Conservation (phyloP, 2,797 vertebrate species). For the Pelochelys cantorii region DNA sequence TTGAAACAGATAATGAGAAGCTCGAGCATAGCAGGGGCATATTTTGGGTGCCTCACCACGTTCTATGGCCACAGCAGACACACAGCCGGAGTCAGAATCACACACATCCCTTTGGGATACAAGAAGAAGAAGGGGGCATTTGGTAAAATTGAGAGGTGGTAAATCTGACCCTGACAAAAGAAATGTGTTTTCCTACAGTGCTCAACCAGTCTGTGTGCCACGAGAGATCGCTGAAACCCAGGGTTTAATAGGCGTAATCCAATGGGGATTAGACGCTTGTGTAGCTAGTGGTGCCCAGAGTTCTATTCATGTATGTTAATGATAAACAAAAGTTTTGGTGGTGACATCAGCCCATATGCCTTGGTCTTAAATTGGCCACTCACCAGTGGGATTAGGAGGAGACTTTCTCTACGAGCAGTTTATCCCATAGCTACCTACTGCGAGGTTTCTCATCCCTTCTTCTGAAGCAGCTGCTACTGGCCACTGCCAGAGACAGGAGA, state of each 20-base stretch:
- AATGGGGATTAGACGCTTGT: not conserved
- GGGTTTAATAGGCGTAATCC: rapidly evolving
- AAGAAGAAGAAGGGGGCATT: not conserved
- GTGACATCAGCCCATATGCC: not conserved
- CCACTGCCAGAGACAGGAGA: not conserved
- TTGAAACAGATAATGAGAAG: rapidly evolving
- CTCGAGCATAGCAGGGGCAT: rapidly evolving
- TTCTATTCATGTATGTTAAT: not conserved
- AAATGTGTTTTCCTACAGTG: not conserved
- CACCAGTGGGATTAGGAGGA: not conserved
- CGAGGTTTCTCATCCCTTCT: constrained; percentile 22
- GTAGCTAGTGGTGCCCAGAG: not conserved
- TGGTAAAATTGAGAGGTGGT: not conserved
- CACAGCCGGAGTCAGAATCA: rapidly evolving
- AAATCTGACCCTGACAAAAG: not conserved
- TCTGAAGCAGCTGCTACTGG: not conserved
- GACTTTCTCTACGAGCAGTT: not conserved
- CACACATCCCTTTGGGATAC: not conserved
- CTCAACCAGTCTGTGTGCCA: not conserved
- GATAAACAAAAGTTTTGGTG: not conserved
- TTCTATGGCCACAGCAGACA: not conserved
- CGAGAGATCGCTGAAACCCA: not conserved
- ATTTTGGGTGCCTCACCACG: not conserved
- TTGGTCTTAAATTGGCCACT: not conserved
- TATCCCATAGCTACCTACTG: not conserved